phyloP scores from a whole-genome alignment of 2,113 vertebrate genomes.

The Drymodes brunneopygia region DNA sequence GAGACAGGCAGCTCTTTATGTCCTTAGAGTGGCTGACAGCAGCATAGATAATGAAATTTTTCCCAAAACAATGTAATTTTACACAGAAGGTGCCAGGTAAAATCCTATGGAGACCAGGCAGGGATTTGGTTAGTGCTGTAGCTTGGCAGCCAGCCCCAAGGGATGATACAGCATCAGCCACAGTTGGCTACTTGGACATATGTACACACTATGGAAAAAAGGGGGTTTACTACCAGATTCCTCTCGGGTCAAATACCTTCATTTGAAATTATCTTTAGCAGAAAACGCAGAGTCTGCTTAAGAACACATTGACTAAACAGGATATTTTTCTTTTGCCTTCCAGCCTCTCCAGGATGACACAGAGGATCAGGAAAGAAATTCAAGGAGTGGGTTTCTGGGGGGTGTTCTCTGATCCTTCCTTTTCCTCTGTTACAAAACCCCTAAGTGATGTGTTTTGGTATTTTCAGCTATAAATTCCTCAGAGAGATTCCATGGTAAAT shows the following conservation, averaged over 20 bases:
- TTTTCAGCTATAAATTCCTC: neutral
- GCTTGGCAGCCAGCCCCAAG: neutral
- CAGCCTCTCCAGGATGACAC: neutral
- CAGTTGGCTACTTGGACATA: neutral
- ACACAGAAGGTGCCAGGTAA: accelerated
- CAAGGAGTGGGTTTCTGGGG: accelerated
- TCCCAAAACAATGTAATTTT: neutral
- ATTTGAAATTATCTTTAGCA: neutral
- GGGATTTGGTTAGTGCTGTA: neutral
- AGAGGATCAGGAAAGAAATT: neutral
- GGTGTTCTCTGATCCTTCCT: neutral
- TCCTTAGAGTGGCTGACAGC: neutral
- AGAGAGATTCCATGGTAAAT: neutral
- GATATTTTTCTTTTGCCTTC: neutral
- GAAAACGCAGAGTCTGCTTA: neutral
- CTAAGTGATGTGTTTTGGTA: neutral
- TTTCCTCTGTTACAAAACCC: neutral
- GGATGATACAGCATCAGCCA: neutral
- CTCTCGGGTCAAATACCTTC: neutral
- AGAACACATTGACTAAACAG: neutral
- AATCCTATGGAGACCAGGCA: neutral
- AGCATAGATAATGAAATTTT: accelerated
- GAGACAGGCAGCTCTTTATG: neutral
- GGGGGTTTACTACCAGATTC: neutral
- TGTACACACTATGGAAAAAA: neutral